Conservation (phyloP, 2,888 invertebrate species). For the Rhaphigaster nebulosa region DNA sequence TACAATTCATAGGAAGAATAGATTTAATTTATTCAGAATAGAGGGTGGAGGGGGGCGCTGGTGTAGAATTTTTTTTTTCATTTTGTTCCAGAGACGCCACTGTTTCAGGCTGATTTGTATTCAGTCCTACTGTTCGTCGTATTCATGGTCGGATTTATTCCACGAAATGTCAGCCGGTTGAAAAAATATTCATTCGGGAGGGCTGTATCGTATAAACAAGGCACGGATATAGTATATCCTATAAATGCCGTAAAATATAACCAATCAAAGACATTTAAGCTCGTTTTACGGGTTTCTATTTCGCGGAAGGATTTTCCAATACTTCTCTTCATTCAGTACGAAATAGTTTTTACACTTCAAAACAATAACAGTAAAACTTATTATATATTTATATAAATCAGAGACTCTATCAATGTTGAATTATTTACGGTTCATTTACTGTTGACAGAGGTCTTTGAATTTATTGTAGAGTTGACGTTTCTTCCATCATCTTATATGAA, state of each 20-base stretch:
- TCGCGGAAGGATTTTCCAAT: neutral
- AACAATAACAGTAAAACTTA: neutral
- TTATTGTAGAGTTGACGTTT: too few relatives aligned
- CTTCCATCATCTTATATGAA: too few relatives aligned
- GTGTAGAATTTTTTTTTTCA: slow-evolving; percentile 6
- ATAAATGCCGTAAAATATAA: neutral
- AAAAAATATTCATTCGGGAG: slow-evolving; percentile 9
- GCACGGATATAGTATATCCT: neutral
- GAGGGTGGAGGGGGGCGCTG: neutral
- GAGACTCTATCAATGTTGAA: too few relatives aligned
- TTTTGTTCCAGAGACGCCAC: slow-evolving; percentile 4
- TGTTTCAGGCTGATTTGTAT: slow-evolving; percentile 38
- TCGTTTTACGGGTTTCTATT: neutral
- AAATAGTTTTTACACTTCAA: neutral
- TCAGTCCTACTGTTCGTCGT: slow-evolving; percentile 27
- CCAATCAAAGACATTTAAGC: neutral
- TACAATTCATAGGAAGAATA: slow-evolving; percentile 35
- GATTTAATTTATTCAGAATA: slow-evolving; percentile 36
- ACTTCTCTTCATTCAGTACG: neutral
- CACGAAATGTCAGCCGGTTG: slow-evolving; percentile 10
- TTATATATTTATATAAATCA: too few relatives aligned
- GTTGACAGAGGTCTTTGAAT: too few relatives aligned
- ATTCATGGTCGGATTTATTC: slow-evolving; percentile 38
- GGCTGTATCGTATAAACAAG: neutral
- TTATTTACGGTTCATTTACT: too few relatives aligned